Percentiles rank a stretch among this genome's conserved stretches.
Conservation (phyloP, 2,113 vertebrate genomes). For the Leptocoma aspasia region DNA sequence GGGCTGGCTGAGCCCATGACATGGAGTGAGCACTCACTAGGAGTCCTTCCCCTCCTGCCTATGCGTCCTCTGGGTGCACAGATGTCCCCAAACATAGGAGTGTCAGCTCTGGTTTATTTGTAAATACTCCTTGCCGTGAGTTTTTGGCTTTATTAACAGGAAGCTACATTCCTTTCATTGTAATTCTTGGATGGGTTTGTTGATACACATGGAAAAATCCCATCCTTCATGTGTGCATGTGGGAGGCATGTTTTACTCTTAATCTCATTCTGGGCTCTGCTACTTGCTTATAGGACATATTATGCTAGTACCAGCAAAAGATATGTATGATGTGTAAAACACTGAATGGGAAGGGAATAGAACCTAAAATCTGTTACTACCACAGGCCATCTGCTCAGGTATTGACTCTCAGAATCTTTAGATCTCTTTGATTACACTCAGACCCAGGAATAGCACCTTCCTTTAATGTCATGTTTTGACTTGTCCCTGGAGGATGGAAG, state of each 20-base stretch:
- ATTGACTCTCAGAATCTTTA: background rate
- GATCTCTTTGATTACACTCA: background rate
- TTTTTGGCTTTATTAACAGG: background rate
- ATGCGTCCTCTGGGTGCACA: fast-evolving
- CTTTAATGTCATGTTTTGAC: background rate
- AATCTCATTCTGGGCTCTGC: background rate
- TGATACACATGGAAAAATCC: background rate
- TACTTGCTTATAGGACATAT: background rate
- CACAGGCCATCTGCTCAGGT: background rate
- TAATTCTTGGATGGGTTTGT: background rate
- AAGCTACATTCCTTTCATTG: conserved; percentile 47
- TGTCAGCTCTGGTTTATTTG: background rate
- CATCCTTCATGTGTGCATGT: background rate
- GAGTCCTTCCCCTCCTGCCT: background rate
- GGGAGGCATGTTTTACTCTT: conserved; percentile 5
- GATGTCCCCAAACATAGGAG: background rate
- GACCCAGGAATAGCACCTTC: background rate
- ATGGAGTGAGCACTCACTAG: fast-evolving
- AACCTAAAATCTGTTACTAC: background rate
- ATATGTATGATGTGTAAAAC: background rate
- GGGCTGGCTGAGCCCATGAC: background rate
- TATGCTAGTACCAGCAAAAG: background rate
- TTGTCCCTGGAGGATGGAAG: background rate
- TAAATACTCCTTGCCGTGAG: background rate
- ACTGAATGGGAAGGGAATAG: background rate